phyloP scores from a whole-genome alignment of 2,113 vertebrate species.

The Ariopsis seemanni region DNA sequence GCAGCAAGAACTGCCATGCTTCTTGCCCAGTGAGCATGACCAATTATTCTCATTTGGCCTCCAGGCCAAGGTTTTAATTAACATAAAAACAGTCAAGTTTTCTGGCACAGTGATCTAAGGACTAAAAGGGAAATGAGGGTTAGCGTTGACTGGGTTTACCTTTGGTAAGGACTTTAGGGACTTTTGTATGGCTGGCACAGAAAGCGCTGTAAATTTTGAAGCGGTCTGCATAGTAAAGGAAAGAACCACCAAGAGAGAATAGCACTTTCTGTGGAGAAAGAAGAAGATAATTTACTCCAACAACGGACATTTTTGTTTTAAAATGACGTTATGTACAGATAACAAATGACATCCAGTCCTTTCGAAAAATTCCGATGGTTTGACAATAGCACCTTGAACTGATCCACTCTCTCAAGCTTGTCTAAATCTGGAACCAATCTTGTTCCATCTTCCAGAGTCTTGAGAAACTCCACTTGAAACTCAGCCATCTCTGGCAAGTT shows the following conservation, averaged over 20 bases:
- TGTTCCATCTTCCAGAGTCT: slow-evolving; percentile 93
- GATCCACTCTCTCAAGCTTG: slow-evolving; percentile 88
- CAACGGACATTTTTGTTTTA: not conserved
- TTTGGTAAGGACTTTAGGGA: slow-evolving; percentile 96
- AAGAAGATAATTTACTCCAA: not conserved
- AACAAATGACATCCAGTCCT: not conserved
- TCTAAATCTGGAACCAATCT: slow-evolving; percentile 89
- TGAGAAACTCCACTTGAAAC: slow-evolving; percentile 95
- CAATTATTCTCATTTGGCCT: not conserved
- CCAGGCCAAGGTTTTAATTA: not conserved
- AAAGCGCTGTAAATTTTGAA: slow-evolving; percentile 99
- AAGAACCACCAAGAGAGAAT: slow-evolving; percentile 95
- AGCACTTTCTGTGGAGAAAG: slow-evolving; percentile 84
- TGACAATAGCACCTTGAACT: slow-evolving; percentile 84
- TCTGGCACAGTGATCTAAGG: not conserved
- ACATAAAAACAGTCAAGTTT: not conserved
- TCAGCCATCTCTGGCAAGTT: slow-evolving; percentile 95
- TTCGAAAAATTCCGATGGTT: not conserved
- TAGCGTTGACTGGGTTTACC: slow-evolving; percentile 68
- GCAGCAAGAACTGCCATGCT: not conserved
- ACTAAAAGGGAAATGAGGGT: not conserved
- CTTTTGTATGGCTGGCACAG: slow-evolving; percentile 97
- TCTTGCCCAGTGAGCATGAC: not conserved
- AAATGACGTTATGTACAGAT: not conserved
- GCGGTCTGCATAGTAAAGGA: slow-evolving; percentile 95